Percentiles rank a stretch among this genome's conserved stretches.
These are phyloP conservation scores for Calliphora vicina DNA, from an alignment of 1,140 invertebrate genomes.

Conservation along the genomic window DNA sequence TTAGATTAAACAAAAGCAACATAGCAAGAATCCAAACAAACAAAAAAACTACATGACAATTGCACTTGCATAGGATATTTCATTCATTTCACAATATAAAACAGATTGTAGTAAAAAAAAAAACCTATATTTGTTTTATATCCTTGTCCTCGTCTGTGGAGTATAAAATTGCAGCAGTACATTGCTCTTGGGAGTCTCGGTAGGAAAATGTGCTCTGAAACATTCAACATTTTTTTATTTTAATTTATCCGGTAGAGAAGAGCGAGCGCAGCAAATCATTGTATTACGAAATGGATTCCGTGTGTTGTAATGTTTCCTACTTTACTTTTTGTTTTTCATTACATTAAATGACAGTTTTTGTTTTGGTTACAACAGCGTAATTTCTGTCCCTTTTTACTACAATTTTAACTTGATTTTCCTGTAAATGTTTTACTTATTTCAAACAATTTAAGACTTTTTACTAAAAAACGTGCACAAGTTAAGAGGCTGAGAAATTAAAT, in stretches of 20 bases:
- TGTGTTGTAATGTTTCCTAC: background rate
- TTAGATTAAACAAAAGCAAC: no score
- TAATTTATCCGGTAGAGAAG: background rate
- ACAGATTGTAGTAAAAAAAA: background rate
- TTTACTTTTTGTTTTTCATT: background rate
- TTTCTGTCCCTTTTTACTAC: background rate
- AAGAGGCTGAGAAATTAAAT: no score
- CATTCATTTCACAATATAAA: background rate
- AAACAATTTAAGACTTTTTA: background rate
- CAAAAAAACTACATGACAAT: no score
- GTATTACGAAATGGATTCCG: background rate
- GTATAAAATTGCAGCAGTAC: background rate
- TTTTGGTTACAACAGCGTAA: background rate
- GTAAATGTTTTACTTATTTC: background rate
- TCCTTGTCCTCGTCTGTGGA: background rate
- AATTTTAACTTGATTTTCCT: background rate
- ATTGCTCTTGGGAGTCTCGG: background rate
- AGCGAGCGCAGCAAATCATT: background rate
- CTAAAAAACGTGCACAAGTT: background rate
- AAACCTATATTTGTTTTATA: background rate
- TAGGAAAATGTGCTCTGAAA: background rate
- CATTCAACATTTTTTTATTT: background rate
- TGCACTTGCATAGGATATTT: no score
- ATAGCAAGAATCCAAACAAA: no score
- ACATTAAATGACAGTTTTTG: background rate